Evolutionary conservation across 2,888 invertebrate species (phyloP).

Genomic region (Microchrysa polita): DNA sequence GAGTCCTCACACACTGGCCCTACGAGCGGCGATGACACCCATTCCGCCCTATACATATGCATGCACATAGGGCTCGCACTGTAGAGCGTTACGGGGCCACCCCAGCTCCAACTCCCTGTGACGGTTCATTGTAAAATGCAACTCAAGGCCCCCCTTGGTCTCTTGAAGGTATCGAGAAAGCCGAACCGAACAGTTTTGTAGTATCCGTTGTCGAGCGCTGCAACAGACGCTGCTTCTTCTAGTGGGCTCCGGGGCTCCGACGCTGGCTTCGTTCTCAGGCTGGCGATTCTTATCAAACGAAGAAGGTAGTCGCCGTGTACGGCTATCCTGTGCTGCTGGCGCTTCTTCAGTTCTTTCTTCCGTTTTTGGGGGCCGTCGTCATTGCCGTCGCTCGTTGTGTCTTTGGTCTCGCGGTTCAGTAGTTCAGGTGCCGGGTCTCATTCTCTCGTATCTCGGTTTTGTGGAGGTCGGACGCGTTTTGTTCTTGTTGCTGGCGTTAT

Average conservation of each 20-base stretch:
- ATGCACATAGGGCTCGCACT: too few species aligned
- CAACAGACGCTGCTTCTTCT: neutral
- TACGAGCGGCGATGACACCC: neutral
- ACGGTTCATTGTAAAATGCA: neutral
- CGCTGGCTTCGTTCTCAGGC: constrained; percentile 10
- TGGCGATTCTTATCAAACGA: neutral
- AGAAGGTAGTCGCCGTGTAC: constrained; percentile 33
- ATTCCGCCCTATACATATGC: neutral
- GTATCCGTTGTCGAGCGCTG: constrained; percentile 16
- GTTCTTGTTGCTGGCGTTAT: constrained; percentile 37
- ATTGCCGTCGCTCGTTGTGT: constrained; percentile 3
- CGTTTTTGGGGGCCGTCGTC: constrained; percentile 38
- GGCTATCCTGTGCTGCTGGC: constrained; percentile 42
- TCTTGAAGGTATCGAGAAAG: too few species aligned
- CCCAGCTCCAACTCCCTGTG: too few species aligned
- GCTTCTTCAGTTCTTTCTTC: constrained; percentile 40
- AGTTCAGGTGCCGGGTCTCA: neutral
- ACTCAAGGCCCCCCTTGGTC: neutral
- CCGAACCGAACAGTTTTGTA: constrained; percentile 7
- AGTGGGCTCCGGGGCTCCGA: constrained; percentile 13
- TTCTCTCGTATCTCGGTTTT: too few species aligned
- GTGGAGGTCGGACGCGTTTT: constrained; percentile 26
- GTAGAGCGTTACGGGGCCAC: too few species aligned
- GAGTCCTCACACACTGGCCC: neutral
- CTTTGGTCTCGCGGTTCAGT: neutral